A percentile compares a stretch with the other conserved stretches of the same genome.
These are phyloP conservation scores for Suillia variegata DNA, from an alignment of 2,888 invertebrate species.

Conservation along the genomic window DNA sequence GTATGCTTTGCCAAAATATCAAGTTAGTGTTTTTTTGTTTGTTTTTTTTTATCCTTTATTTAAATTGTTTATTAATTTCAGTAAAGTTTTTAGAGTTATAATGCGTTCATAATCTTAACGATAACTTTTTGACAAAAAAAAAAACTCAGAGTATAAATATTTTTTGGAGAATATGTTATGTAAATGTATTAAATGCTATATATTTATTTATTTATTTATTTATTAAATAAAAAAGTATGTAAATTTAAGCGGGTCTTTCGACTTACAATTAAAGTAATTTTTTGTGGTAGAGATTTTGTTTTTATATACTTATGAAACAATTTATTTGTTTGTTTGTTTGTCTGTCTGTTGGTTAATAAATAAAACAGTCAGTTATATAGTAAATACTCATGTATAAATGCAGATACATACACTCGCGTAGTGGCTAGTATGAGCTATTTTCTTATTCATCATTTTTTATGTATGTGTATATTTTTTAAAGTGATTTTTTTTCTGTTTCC, in stretches of 20 bases:
- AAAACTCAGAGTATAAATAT: slow-evolving; percentile 2
- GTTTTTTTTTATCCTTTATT: slow-evolving; percentile 23
- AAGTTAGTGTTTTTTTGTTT: slow-evolving; percentile 19
- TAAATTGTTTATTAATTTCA: slow-evolving; percentile 17
- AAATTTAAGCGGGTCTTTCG: slow-evolving; percentile 1
- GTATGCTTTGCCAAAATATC: slow-evolving; percentile 35
- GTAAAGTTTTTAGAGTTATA: slow-evolving; percentile 3
- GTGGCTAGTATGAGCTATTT: slow-evolving; percentile 23
- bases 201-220: not conserved
- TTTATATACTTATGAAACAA: too few relatives aligned
- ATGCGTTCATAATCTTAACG: not conserved
- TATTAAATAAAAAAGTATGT: not conserved
- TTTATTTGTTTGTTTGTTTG: not conserved
- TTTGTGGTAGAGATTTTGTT: not conserved
- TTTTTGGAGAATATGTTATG: not conserved
- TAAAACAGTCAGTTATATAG: slow-evolving; percentile 4
- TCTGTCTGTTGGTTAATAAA: not conserved
- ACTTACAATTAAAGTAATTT: not conserved
- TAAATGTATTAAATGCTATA: not conserved
- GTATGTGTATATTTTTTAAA: not conserved
- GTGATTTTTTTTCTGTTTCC: too few relatives aligned
- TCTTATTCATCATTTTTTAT: slow-evolving; percentile 10
- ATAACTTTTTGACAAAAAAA: not conserved
- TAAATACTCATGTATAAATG: slow-evolving; percentile 15
- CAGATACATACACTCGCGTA: slow-evolving; percentile 8